Evolutionary conservation across 2,113 vertebrate genomes (phyloP).

Genomic region (Strigops habroptila): DNA sequence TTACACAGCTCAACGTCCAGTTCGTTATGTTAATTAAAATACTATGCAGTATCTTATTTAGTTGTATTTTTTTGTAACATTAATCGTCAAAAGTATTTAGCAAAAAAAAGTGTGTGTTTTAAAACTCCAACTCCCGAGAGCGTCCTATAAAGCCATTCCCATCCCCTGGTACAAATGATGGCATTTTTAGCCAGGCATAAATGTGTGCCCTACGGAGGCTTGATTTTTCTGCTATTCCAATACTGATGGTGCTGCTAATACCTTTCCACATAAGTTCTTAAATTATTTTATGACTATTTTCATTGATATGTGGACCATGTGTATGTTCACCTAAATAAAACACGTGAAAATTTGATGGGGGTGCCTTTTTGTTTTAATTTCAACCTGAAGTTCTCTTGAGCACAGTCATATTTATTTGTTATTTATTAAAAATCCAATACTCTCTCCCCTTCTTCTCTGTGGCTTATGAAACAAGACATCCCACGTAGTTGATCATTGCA

Average conservation of each 20-base stretch:
- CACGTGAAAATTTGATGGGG: conserved; percentile 50
- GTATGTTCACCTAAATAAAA: conserved; percentile 77
- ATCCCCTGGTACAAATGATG: neutral
- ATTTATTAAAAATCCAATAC: neutral
- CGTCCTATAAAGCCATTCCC: conserved; percentile 23
- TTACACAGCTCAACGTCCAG: conserved; percentile 50
- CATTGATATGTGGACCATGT: conserved; percentile 64
- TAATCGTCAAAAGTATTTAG: conserved; percentile 49
- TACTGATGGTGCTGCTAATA: conserved; percentile 72
- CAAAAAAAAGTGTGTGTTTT: conserved; percentile 20
- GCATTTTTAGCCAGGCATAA: conserved; percentile 29
- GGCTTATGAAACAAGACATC: neutral
- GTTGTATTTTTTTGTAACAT: conserved; percentile 67
- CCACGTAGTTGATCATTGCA: accelerated
- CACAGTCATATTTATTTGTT: neutral
- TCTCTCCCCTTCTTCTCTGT: neutral
- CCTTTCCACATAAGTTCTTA: conserved; percentile 66
- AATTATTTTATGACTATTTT: conserved; percentile 78
- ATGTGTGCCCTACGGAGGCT: conserved; percentile 24
- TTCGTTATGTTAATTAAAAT: conserved; percentile 66
- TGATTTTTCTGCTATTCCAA: conserved; percentile 67
- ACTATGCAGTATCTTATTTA: conserved; percentile 74
- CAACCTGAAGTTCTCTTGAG: neutral
- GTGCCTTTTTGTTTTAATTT: neutral
- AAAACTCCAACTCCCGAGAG: neutral